These are phyloP conservation scores for Thunnus maccoyii DNA, from an alignment of 2,113 vertebrate genomes.

Conservation along the genomic window DNA sequence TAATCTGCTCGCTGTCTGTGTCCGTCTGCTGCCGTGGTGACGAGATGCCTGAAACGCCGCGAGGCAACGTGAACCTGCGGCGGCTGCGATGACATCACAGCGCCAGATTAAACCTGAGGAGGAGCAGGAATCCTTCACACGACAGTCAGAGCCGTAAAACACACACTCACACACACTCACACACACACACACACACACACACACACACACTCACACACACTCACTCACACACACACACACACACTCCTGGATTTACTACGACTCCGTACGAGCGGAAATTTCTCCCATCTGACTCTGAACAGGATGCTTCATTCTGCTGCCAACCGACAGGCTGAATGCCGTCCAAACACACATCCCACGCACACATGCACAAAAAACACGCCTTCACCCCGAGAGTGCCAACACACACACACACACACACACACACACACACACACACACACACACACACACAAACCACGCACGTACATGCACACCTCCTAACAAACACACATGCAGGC, in stretches of 20 bases:
- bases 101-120: constrained; percentile 65
- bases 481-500: constrained; percentile 45
- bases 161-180: neutral
- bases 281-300: constrained; percentile 68
- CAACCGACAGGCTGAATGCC: constrained; percentile 75
- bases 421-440: constrained; percentile 23
- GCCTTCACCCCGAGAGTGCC: constrained; percentile 2
- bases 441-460: neutral
- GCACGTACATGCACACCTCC: constrained; percentile 16
- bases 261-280: constrained; percentile 25
- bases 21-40: constrained; percentile 60
- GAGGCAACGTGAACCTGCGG: constrained; percentile 55
- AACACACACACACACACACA: constrained; percentile 17
- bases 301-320: constrained; percentile 86
- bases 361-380: constrained; percentile 58
- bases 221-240: constrained; percentile 33
- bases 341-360: constrained; percentile 66
- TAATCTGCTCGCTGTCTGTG: neutral
- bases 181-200: constrained; percentile 42
- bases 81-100: constrained; percentile 75
- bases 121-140: constrained; percentile 25
- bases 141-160: constrained; percentile 17
- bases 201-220: constrained; percentile 1
- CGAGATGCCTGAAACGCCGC: constrained; percentile 57
- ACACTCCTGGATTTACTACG: constrained; percentile 56